Percentiles rank a stretch among this genome's conserved stretches.
Evolutionary conservation across 2,113 vertebrate genomes (phyloP).

Genomic region (Abramis brama): DNA sequence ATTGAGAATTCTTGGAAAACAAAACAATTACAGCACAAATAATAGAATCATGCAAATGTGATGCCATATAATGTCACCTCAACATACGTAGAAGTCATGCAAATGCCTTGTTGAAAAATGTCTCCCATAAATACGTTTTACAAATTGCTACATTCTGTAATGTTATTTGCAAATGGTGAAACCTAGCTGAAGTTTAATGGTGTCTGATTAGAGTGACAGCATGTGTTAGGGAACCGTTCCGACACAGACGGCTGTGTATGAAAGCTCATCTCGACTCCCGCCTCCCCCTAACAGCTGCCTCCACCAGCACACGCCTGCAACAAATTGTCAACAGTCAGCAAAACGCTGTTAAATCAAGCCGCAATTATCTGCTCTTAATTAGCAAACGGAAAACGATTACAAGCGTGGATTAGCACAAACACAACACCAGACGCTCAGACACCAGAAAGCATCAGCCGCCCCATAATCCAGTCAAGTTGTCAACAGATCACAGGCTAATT

Average conservation of each 20-base stretch:
- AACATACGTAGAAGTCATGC: not conserved
- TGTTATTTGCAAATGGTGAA: not conserved
- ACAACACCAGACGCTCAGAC: constrained; percentile 26
- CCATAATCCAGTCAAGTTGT: constrained; percentile 56
- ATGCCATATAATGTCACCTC: not conserved
- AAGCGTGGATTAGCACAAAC: constrained; percentile 70
- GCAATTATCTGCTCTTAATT: constrained; percentile 78
- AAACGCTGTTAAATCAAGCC: constrained; percentile 66
- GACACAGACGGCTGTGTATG: not conserved
- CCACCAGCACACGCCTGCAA: constrained; percentile 40
- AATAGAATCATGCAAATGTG: constrained; percentile 14
- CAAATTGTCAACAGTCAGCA: constrained; percentile 67
- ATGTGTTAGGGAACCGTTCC: constrained; percentile 20
- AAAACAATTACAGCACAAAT: constrained; percentile 15
- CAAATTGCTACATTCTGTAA: constrained; percentile 19
- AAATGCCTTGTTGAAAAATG: constrained; percentile 19
- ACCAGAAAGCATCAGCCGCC: constrained; percentile 21
- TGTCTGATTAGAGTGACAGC: constrained; percentile 19
- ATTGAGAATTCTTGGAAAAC: not conserved
- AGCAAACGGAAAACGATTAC: constrained; percentile 74
- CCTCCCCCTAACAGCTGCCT: constrained; percentile 44
- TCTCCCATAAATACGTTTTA: not conserved
- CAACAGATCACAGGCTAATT: constrained; percentile 55
- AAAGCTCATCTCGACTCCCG: constrained; percentile 43
- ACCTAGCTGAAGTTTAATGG: constrained; percentile 21